Base-by-base conservation (phyloP, 2,888 invertebrate genomes). In the Heliconius charithonia region DNA sequence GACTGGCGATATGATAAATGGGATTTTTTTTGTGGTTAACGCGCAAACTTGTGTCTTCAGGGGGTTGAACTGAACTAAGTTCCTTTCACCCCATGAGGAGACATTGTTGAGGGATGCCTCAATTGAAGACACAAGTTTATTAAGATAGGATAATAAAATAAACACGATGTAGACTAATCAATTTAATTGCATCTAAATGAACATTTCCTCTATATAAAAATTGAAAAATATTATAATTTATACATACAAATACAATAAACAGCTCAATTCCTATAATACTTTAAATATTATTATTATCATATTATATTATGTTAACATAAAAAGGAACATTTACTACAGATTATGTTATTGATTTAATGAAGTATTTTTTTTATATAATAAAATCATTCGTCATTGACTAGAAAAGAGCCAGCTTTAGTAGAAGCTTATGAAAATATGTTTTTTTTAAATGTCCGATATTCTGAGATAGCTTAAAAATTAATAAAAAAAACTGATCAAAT, bases 121-220 rank as follows among this genome's bases (percentile, higher is more conserved):
- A n/a, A n/a, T n/a, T n/a, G n/a, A n/a, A n/a, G n/a, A n/a, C n/a
- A n/a, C n/a, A n/a, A n/a, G n/a, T n/a, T n/a, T n/a, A n/a, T 9
- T 37, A 37, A 51, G 19, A 19, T 19, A 19, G 51, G 51, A 22
- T n/a, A 10, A 13, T 62, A 19, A 86, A 81, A 88, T 87, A 88
- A 79, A 80, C 51, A 81, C 78, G 81, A 76, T 75, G 77, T 85
- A 74, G 79, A 77, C 86, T 83, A 83, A 83, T 84, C 85, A 84
- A 86, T 89, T 90, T 92, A 89, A 87, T 90, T 87, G 87, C 87
- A 87, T 87, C 87, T 89, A 91, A 86, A 85, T 83, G 82, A 88
- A 87, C 86, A 86, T 45, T 85, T 87, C 86, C 84, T 87, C 90
- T 91, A 92, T 91, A 92, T 89, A 92, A 92, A 92, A 91, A 87